Evolutionary conservation across 2,113 vertebrate genomes (phyloP), one percentile per base, ranked within the genome.

Genomic region (Salvator merianae): DNA sequence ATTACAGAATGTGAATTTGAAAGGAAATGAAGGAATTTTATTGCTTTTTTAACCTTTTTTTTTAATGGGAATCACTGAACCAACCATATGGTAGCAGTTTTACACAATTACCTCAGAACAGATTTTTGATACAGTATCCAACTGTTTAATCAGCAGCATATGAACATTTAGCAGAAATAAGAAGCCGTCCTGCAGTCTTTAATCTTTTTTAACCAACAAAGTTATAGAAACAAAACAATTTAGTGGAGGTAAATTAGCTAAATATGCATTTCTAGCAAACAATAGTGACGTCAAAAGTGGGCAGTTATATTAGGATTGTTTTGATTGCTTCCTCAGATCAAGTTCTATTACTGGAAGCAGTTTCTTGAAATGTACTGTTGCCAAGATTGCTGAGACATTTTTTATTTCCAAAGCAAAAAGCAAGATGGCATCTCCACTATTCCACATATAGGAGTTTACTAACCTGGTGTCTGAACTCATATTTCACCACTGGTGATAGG

Each of bases 141-240:
- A 77, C 70, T 91, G 76, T 88, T 92, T 85, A 83, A 90, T 92
- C 76, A 80, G 73, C 1, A 16, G 2, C 14, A 78, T 34, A 87
- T 89, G 10, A 91, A 90, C 84, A 90, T 89, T 93, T 77, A 89
- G 70, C 63, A 87, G 85, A 84, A 90, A 84, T 30, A 74, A 87
- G 40, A 84, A 82, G 62, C 2, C 65, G 0, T 66, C 85, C 28
- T 79, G 13, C 32, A 90, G 22, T 63, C 28, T 63, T 83, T 69
- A 22, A 30, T 85, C 13, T 40, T 74, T 87, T 88, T 93, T 89
- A 53, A 85, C 84, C 53, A 90, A 26, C 14, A 36, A 55, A 36
- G 20, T 32, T 43, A 40, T 83, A 53, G 32, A 91, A 86, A 83
- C n/a, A n/a, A n/a, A n/a, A n/a, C n/a, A 3, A 63, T 86, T 90